A percentile compares a stretch with the other conserved stretches of the same genome.
Evolutionary conservation across 2,113 vertebrate genomes (phyloP).

Genomic region (Danionella cerebrum): DNA sequence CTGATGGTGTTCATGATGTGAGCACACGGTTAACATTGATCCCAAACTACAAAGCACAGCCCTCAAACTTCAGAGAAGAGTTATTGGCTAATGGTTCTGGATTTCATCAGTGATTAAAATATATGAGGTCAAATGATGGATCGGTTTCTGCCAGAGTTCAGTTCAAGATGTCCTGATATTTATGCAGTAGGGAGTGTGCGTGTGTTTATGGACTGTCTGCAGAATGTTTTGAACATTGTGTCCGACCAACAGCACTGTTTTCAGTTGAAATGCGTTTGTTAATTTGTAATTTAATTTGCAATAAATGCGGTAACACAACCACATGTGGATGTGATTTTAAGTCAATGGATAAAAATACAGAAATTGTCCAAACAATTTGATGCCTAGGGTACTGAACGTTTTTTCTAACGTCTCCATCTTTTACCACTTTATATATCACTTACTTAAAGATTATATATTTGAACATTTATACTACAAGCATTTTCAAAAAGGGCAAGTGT

Average conservation of each 20-base stretch:
- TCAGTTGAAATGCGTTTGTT: slow-evolving; percentile 27
- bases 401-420: too few relatives aligned
- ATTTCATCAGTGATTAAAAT: slow-evolving; percentile 28
- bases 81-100: slow-evolving; percentile 8
- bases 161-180: slow-evolving; percentile 4
- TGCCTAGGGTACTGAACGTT: too few relatives aligned
- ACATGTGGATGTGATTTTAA: background rate
- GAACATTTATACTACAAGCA: too few relatives aligned
- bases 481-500: too few relatives aligned
- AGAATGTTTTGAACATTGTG: slow-evolving; percentile 25
- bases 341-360: too few relatives aligned
- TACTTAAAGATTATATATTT: too few relatives aligned
- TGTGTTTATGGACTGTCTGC: background rate
- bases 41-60: slow-evolving; percentile 35
- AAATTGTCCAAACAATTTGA: too few relatives aligned
- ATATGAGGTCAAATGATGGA: background rate
- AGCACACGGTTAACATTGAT: slow-evolving; percentile 21
- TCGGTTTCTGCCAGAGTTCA: background rate
- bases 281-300: slow-evolving; percentile 35
- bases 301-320: slow-evolving; percentile 36
- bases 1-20: slow-evolving; percentile 3
- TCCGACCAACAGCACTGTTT: slow-evolving; percentile 29
- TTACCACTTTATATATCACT: too few relatives aligned
- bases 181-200: background rate
- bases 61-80: slow-evolving; percentile 11